Evolutionary conservation across 2,113 vertebrate species (phyloP), one percentile per base, ranked within the genome.

Genomic region (Micronycteris hirsuta): DNA sequence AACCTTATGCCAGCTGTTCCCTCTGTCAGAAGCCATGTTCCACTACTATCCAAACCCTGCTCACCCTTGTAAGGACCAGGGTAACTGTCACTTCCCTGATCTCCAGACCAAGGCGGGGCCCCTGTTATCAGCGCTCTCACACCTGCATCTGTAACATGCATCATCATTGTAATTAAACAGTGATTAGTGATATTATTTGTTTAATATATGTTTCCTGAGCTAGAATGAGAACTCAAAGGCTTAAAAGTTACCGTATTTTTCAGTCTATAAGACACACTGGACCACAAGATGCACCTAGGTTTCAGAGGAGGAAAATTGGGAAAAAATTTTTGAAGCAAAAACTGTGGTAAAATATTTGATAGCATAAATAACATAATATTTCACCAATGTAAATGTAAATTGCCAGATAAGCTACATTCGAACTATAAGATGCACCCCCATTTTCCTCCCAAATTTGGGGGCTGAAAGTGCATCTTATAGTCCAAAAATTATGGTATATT

Each of bases 161-260:
- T 71, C 78, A 86, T 33, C 54, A 45, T 8, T 52, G 17, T 67
- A 86, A 93, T 91, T 73, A 68, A 95, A 83, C 38, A 82, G 28
- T 80, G 83, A 91, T 20, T 20, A 41, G 4, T 87, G 74, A 22
- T 7, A 38, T 41, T 70, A 47, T 81, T 94, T 77, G 4, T 56
- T 80, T 56, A 85, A 90, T 74, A 31, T 76, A 56, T 80, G 45
- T 86, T 95, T 91, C 63, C 78, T 63, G 15, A 85, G 52, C 36
- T 80, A 92, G 36, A 88, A 84, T 11, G 76, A 77, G 78, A 80
- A 92, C n/a, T 76, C 47, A 84, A 41, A 80, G 45, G 2, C 65
- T 73, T 80, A 94, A 78, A 92, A 92, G 19, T 28, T 52, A 56
- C n/a, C n/a, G n/a, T n/a, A n/a, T n/a, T n/a, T n/a, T n/a, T n/a